These are phyloP conservation scores for Protophormia terraenovae DNA, from an alignment of 2,888 invertebrate genomes.

Conservation along the genomic window DNA sequence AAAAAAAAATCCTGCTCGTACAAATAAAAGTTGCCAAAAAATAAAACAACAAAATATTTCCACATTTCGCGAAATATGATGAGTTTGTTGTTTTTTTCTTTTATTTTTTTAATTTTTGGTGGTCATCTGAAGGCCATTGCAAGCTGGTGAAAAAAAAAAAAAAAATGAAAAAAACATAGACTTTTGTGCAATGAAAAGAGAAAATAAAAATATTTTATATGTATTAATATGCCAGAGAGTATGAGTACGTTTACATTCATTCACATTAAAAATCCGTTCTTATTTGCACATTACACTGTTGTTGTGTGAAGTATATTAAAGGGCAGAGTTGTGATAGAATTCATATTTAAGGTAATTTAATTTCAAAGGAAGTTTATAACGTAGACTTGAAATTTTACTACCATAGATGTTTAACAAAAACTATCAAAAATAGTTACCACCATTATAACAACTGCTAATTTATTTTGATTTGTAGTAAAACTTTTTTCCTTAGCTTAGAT, in stretches of 20 bases:
- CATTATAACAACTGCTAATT: too few species aligned
- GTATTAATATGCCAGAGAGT: neutral
- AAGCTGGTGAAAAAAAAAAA: conserved; percentile 38
- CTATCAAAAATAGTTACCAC: too few species aligned
- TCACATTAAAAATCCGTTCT: conserved; percentile 59
- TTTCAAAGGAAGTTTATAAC: too few species aligned
- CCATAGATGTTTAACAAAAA: too few species aligned
- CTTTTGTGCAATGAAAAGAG: conserved; percentile 28
- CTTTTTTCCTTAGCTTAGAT: too few species aligned
- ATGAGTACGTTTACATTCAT: conserved; percentile 28
- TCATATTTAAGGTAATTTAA: too few species aligned
- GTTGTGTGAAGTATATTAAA: neutral
- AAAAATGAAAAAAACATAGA: conserved; percentile 32
- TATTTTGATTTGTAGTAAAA: too few species aligned
- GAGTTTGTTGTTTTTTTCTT: conserved; percentile 49
- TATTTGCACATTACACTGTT: conserved; percentile 47
- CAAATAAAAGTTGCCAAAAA: conserved; percentile 59
- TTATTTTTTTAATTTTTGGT: conserved; percentile 49
- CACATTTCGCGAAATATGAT: conserved; percentile 64
- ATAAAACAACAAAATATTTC: conserved; percentile 28
- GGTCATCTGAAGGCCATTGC: conserved; percentile 67
- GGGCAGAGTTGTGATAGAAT: neutral
- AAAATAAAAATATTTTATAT: conserved; percentile 39
- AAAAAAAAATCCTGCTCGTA: conserved; percentile 13
- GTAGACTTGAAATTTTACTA: too few species aligned